Percentiles rank a stretch among this genome's conserved stretches.
These are phyloP conservation scores for Daboia siamensis DNA, from an alignment of 2,113 vertebrate genomes.

Conservation along the genomic window DNA sequence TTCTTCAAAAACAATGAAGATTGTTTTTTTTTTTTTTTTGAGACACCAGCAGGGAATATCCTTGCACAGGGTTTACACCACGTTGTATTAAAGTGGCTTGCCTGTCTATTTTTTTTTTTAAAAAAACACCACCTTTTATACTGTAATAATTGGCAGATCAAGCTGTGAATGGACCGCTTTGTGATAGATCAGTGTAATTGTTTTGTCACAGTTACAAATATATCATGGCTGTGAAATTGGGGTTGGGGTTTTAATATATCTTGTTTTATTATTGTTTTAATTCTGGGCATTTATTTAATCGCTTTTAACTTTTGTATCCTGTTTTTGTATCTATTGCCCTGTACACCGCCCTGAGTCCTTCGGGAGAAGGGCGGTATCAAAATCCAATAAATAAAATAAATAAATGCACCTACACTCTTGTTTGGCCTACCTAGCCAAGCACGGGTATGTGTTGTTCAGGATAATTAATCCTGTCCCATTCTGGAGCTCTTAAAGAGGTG, in stretches of 20 bases:
- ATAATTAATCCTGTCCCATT: not conserved
- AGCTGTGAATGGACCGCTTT: not conserved
- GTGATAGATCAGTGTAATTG: not conserved
- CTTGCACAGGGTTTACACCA: not conserved
- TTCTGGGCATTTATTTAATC: no score
- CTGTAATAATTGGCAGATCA: not conserved
- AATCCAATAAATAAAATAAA: no score
- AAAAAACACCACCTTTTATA: not conserved
- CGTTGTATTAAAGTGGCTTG: not conserved
- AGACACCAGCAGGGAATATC: not conserved
- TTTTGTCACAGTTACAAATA: not conserved
- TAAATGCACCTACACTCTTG: not conserved
- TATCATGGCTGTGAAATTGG: not conserved
- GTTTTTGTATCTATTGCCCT: no score
- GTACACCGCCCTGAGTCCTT: no score
- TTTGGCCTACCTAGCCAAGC: not conserved
- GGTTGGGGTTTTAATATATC: no score
- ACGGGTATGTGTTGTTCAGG: not conserved
- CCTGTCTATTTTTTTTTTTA: not conserved
- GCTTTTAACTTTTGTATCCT: no score
- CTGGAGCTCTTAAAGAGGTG: not conserved
- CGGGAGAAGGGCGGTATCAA: no score
- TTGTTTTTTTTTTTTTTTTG: not conserved
- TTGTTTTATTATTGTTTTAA: no score
- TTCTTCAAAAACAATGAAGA: not conserved